Evolutionary conservation across 2,888 invertebrate species (phyloP), one percentile per base, ranked within the genome.

Genomic region (Agrochola circellaris): DNA sequence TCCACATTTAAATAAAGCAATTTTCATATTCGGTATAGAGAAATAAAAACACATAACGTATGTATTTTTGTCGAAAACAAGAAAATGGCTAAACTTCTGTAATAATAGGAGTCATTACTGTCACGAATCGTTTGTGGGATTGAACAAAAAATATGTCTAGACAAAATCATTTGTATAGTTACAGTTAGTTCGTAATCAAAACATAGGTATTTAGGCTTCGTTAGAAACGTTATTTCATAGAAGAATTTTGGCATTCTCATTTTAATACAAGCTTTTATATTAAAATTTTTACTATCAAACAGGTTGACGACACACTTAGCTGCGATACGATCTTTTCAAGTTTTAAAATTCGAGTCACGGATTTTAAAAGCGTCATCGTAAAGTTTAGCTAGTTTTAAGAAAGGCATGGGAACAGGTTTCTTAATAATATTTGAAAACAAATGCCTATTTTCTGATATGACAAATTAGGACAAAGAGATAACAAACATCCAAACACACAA

Each of bases 281-380:
- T 70, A 48, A 71, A 68, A 62, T 75, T 75, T 73, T 85, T 64
- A 56, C 15, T 65, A 75, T 71, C 34, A 26, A 56, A 66, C 61
- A 58, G 60, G 70, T 85, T 71, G 70, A 75, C 67, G 76, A 67
- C 76, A 79, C 15, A 56, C 79, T 58, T 73, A 84, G 68, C 26
- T 66, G 13, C 48, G 86, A 86, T 86, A 81, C 9, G 30, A 81
- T 87, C 83, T 79, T 79, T 71, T 73, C 38, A 60, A 73, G 62
- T 20, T 79, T 80, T 65, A 51, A 38, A 58, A 72, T 81, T 79
- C 51, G 60, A 68, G 82, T 76, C 84, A 84, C 81, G 82, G 34
- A 51, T 79, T 79, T 70, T 66, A 61, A 58, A 75, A 67, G 64
- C 60, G 51, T 73, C 62, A 38, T 75, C 73, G 34, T 84, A 13